These are phyloP conservation scores for Loriculus beryllinus DNA, from an alignment of 2,797 vertebrate genomes.

Conservation along the genomic window DNA sequence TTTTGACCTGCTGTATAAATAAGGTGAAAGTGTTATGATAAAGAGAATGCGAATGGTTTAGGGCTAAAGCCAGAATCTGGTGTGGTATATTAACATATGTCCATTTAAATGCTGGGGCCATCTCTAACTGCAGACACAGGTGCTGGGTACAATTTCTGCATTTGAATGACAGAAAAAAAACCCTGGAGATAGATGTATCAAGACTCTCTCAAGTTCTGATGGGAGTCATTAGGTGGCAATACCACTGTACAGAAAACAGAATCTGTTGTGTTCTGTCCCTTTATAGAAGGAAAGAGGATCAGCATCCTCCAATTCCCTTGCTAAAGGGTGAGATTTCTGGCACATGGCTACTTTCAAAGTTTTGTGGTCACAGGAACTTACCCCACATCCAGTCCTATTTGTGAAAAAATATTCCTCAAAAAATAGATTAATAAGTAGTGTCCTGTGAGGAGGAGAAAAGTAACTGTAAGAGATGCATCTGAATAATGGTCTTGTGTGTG, in stretches of 20 bases:
- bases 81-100: fast-evolving
- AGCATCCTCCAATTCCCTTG: fast-evolving
- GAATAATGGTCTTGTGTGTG: not conserved
- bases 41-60: not conserved
- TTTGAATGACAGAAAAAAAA: not conserved
- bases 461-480: not conserved
- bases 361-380: not conserved
- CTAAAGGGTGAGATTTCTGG: not conserved
- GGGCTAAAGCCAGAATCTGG: not conserved
- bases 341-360: not conserved
- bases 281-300: not conserved
- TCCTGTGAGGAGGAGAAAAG: not conserved
- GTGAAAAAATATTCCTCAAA: not conserved
- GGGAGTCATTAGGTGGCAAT: not conserved
- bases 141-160: not conserved
- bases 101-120: not conserved
- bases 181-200: not conserved
- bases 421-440: not conserved
- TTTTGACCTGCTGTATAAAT: not conserved
- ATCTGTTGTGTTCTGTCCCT: not conserved
- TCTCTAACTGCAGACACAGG: not conserved
- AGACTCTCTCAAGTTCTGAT: not conserved
- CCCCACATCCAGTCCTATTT: not conserved
- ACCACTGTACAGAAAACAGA: not conserved
- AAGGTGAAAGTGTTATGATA: not conserved